phyloP scores from a whole-genome alignment of 2,888 invertebrate genomes.

The Muschampia plurimacula region DNA sequence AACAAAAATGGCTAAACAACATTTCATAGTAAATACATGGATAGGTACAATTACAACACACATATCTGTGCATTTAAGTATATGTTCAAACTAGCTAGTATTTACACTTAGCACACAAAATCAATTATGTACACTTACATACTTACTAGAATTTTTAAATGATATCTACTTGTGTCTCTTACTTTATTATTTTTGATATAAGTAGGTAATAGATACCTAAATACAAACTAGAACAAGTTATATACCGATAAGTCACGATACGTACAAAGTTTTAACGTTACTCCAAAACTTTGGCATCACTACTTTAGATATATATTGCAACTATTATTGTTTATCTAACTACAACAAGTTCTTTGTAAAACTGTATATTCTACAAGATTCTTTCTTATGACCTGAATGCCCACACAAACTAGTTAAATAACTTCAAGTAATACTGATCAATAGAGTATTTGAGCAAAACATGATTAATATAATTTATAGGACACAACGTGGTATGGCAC shows the following conservation, averaged over 20 bases:
- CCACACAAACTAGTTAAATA: background rate
- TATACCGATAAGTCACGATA: constrained; percentile 10
- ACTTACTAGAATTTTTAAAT: constrained; percentile 6
- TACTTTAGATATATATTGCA: constrained; percentile 6
- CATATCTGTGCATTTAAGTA: constrained; percentile 47
- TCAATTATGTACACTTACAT: constrained; percentile 36
- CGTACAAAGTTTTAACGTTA: constrained; percentile 21
- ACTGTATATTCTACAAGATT: background rate
- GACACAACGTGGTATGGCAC: constrained; percentile 20
- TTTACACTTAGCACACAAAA: constrained; percentile 52
- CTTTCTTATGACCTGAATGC: no score
- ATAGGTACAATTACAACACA: constrained; percentile 11
- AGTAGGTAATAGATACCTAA: background rate
- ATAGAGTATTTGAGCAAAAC: constrained; percentile 28
- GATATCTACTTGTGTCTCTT: background rate
- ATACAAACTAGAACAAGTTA: constrained; percentile 10
- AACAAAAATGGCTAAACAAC: constrained; percentile 54
- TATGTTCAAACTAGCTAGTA: constrained; percentile 49
- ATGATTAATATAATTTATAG: background rate
- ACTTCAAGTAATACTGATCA: constrained; percentile 44
- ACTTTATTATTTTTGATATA: constrained; percentile 22
- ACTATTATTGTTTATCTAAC: background rate
- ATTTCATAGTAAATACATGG: constrained; percentile 53
- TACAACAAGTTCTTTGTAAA: background rate
- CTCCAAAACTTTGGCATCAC: constrained; percentile 27